Evolutionary conservation across 2,888 invertebrate species (phyloP).

Genomic region (Synanthedon vespiformis): DNA sequence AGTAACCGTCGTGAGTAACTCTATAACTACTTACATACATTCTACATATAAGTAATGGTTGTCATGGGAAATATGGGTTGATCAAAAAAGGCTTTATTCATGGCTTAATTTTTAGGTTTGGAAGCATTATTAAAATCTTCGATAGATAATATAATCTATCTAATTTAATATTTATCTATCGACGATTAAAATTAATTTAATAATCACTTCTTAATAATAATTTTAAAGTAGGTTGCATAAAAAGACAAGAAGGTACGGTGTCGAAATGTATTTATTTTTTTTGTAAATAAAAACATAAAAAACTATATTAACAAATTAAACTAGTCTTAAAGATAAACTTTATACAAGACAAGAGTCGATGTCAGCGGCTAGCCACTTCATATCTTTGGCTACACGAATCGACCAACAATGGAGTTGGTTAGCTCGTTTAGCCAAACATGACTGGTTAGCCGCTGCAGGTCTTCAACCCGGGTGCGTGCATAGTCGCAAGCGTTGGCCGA

Average conservation of each 20-base stretch:
- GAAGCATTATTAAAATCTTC: too few relatives aligned
- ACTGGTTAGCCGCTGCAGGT: slow-evolving; percentile 51
- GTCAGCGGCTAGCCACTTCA: slow-evolving; percentile 60
- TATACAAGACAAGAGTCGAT: slow-evolving; percentile 61
- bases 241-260: slow-evolving; percentile 41
- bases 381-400: slow-evolving; percentile 8
- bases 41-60: too few relatives aligned
- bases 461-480: slow-evolving; percentile 61
- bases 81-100: too few relatives aligned
- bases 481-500: slow-evolving; percentile 63
- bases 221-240: slow-evolving; percentile 2
- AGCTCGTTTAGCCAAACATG: slow-evolving; percentile 18
- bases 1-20: too few relatives aligned
- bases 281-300: slow-evolving; percentile 55
- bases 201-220: too few relatives aligned
- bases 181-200: too few relatives aligned
- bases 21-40: too few relatives aligned
- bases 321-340: slow-evolving; percentile 61
- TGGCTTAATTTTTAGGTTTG: too few relatives aligned
- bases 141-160: too few relatives aligned
- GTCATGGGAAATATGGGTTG: too few relatives aligned
- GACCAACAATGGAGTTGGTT: slow-evolving; percentile 6
- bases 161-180: too few relatives aligned
- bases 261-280: slow-evolving; percentile 70
- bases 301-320: slow-evolving; percentile 49